Percentiles rank a stretch among this genome's conserved stretches.
phyloP scores from a whole-genome alignment of 2,888 invertebrate species.

The Nebria brevicollis region DNA sequence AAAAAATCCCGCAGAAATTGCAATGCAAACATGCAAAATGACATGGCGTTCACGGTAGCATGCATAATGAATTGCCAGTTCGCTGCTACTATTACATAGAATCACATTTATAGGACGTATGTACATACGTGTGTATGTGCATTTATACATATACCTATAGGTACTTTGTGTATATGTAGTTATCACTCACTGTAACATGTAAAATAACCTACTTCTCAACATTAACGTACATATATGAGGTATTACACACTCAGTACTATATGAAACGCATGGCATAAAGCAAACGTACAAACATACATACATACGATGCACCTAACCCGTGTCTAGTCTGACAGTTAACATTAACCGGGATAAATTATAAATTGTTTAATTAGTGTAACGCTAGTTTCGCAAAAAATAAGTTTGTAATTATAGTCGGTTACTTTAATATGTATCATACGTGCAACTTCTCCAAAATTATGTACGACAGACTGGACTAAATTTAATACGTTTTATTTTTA shows the following conservation, averaged over 20 bases:
- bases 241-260: neutral
- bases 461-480: neutral
- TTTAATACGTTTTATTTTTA: no score
- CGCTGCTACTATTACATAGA: neutral
- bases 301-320: neutral
- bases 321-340: neutral
- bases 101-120: slow-evolving; percentile 22
- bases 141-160: neutral
- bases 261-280: slow-evolving; percentile 27
- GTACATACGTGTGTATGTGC: slow-evolving; percentile 8
- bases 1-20: slow-evolving; percentile 26
- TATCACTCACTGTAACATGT: slow-evolving; percentile 26
- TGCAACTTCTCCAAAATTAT: neutral
- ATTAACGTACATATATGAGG: neutral
- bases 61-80: slow-evolving; percentile 40
- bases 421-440: neutral
- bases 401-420: neutral
- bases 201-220: slow-evolving; percentile 23
- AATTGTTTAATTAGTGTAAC: neutral
- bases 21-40: slow-evolving; percentile 43
- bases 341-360: neutral
- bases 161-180: slow-evolving; percentile 7
- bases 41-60: slow-evolving; percentile 40
- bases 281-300: slow-evolving; percentile 8
- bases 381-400: neutral